Percentiles rank a stretch among this genome's conserved stretches.
phyloP scores from a whole-genome alignment of 2,888 invertebrate genomes.

The Ypsolopha sequella region DNA sequence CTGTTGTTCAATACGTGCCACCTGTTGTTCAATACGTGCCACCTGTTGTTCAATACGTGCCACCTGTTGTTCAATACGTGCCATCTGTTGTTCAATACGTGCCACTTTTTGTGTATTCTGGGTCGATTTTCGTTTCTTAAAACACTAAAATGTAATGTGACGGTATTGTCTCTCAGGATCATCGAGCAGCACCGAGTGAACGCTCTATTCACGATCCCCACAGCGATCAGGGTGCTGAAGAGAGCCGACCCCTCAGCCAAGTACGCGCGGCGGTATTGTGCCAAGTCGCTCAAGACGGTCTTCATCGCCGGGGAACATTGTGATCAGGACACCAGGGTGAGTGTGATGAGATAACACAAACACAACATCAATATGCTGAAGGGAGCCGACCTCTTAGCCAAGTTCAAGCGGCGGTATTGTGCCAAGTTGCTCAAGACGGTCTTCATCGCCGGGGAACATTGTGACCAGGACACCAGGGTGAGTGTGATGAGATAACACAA shows the following conservation, averaged over 20 bases:
- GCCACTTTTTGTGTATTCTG: no score
- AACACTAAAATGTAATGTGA: no score
- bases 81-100: no score
- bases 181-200: conserved; percentile 89
- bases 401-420: conserved; percentile 77
- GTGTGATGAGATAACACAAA: no score
- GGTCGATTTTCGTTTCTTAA: no score
- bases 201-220: conserved; percentile 91
- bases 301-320: conserved; percentile 95
- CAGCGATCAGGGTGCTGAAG: conserved; percentile 87
- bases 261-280: conserved; percentile 77
- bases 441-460: conserved; percentile 93
- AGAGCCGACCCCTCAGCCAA: conserved; percentile 82
- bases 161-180: conserved; percentile 66
- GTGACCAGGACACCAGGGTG: conserved; percentile 89
- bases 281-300: conserved; percentile 77
- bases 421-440: conserved; percentile 78
- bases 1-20: no score
- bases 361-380: conserved; percentile 90
- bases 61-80: no score
- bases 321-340: conserved; percentile 87
- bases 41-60: no score
- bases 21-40: no score
- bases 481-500: no score
- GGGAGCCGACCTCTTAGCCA: conserved; percentile 82